Base-by-base conservation (phyloP, 2,797 vertebrate species). In the Denticeps clupeoides region DNA sequence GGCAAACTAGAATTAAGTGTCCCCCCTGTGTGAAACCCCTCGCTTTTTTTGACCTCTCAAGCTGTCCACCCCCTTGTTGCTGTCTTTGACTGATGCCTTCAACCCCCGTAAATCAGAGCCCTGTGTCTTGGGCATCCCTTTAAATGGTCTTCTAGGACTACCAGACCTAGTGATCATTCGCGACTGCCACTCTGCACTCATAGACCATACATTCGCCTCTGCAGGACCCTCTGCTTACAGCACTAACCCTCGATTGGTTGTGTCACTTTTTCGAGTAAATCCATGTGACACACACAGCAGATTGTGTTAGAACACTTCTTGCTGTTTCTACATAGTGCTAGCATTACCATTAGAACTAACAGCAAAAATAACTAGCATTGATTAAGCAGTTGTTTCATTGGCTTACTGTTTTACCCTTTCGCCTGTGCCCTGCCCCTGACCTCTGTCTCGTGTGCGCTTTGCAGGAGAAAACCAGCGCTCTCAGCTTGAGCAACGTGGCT, bases 401-500 rank as follows among this genome's bases (percentile, higher is more conserved):
- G 41, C 24, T 27, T 41, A 45, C 51, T 28, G 7, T 4, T 45
- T 40, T 52, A 50, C 38, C 45, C 33, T 42, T 13, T 42, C 19
- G 2, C 51, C 57, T 1, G 0, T 56, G 45, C 63, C 22, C 19
- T 1, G 15, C 47, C 47, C 49, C 83, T 96, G 81, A 95, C 68
- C 60, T 49, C 41, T 38, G 64, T 89, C 79, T 87, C 69, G 2
- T 89, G 75, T 89, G 74, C 78, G 0, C 70, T 89, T 81, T 51
- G 26, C 89, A 99, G 95, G 95, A 99, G 89, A 99, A 99, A 89
- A 98, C 95, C 65, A 98, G 93, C 24, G 94, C 95, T 67, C 90
- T 99, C 77, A 99, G 95, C 78, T 86, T 99, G 85, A 99, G 95
- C 88, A 99, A 99, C 85, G 95, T 99, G 73, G 95, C 95, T 47